Conservation (phyloP, 2,888 invertebrate species). For the Argyresthia goedartella region DNA sequence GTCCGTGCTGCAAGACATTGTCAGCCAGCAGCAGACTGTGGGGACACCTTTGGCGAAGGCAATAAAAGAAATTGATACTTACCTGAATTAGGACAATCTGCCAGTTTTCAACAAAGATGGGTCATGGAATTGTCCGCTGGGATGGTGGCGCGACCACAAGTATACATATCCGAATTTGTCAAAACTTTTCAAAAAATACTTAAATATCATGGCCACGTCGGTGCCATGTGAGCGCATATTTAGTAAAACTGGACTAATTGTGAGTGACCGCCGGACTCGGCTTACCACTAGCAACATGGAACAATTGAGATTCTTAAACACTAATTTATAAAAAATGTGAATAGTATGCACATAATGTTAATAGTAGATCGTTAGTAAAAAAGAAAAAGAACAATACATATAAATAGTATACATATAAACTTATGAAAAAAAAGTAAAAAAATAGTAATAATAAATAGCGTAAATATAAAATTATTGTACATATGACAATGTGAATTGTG, state of each 20-base stretch:
- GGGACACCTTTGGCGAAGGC: conserved; percentile 9
- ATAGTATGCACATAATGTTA: neutral
- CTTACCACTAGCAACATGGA: neutral
- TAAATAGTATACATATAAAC: neutral
- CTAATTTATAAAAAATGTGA: neutral
- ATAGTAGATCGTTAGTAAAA: no score
- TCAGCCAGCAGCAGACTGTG: neutral
- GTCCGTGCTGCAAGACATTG: neutral
- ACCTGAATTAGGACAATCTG: conserved; percentile 13
- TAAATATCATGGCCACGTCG: neutral
- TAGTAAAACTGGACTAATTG: neutral
- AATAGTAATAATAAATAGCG: neutral
- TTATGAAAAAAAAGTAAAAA: neutral
- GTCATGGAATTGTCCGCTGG: conserved; percentile 13
- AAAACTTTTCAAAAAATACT: neutral
- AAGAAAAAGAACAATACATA: neutral
- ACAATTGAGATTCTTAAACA: neutral
- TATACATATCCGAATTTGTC: neutral
- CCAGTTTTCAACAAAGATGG: conserved; percentile 6
- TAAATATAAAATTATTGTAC: neutral
- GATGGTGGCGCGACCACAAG: conserved; percentile 13
- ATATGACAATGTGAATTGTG: neutral
- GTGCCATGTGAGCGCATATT: conserved; percentile 1
- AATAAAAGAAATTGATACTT: conserved; percentile 14
- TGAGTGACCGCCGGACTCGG: neutral